Evolutionary conservation across 2,888 invertebrate genomes (phyloP).

Genomic region (Drosophila cracens): DNA sequence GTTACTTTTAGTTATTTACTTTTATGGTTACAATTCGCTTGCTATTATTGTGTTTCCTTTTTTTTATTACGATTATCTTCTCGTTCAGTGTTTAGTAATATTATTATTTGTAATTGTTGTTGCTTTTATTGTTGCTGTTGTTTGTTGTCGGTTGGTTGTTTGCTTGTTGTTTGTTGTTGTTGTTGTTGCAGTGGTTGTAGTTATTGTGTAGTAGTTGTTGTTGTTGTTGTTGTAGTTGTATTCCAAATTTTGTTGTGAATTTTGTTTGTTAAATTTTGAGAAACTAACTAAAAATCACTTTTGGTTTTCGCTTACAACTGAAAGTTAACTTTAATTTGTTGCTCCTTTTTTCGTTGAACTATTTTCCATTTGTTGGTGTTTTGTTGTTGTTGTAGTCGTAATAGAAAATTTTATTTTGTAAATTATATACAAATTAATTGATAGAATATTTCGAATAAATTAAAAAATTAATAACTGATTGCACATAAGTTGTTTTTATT

Average conservation of each 20-base stretch:
- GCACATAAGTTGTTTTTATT: slow-evolving; percentile 65
- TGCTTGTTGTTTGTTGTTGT: slow-evolving; percentile 54
- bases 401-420: slow-evolving; percentile 43
- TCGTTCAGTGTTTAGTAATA: slow-evolving; percentile 49
- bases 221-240: slow-evolving; percentile 77
- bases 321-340: slow-evolving; percentile 73
- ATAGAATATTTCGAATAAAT: slow-evolving; percentile 60
- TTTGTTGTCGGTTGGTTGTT: slow-evolving; percentile 64
- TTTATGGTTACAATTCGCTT: slow-evolving; percentile 68
- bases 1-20: slow-evolving; percentile 46
- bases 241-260: slow-evolving; percentile 84
- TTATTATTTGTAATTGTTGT: slow-evolving; percentile 55
- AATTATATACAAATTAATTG: slow-evolving; percentile 66
- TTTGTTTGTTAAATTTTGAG: slow-evolving; percentile 85
- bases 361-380: slow-evolving; percentile 53
- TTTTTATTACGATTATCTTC: slow-evolving; percentile 12
- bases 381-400: slow-evolving; percentile 56
- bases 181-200: slow-evolving; percentile 49
- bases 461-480: slow-evolving; percentile 69
- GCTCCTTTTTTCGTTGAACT: slow-evolving; percentile 45
- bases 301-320: slow-evolving; percentile 79
- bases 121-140: slow-evolving; percentile 59
- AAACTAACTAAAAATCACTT: slow-evolving; percentile 84
- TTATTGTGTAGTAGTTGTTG: slow-evolving; percentile 50
- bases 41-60: slow-evolving; percentile 42